Evolutionary conservation across 1,140 invertebrate species (phyloP).

Genomic region (Scaptomyza hsui): DNA sequence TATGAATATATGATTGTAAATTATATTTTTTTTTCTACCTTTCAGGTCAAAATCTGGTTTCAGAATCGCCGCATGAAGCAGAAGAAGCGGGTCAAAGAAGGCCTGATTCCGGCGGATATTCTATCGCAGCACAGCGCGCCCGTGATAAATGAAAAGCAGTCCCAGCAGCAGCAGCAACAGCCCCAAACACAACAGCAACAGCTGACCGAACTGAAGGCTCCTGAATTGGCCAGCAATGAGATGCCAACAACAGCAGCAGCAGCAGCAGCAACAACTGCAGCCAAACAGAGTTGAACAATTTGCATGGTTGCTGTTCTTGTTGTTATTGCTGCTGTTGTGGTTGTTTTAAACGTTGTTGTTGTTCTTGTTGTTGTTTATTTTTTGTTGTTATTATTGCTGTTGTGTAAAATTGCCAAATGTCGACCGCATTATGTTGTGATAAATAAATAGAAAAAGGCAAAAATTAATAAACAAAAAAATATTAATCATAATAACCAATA

Average conservation of each 20-base stretch:
- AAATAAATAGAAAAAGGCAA: slow-evolving; percentile 59
- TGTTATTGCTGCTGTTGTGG: slow-evolving; percentile 22
- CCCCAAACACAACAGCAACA: slow-evolving; percentile 40
- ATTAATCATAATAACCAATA: slow-evolving; percentile 26
- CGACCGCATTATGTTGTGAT: slow-evolving; percentile 79
- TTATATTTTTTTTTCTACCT: slow-evolving; percentile 17
- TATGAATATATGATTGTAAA: no score
- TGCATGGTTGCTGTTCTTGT: slow-evolving; percentile 2
- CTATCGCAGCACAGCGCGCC: slow-evolving; percentile 64
- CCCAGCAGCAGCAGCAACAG: slow-evolving; percentile 49
- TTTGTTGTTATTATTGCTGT: slow-evolving; percentile 40
- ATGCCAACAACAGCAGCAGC: slow-evolving; percentile 30
- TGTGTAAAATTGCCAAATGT: slow-evolving; percentile 66
- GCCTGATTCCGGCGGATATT: slow-evolving; percentile 88
- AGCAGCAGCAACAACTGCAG: slow-evolving; percentile 35
- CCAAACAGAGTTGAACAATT: slow-evolving; percentile 68
- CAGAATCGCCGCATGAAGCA: slow-evolving; percentile 97
- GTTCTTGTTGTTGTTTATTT: slow-evolving; percentile 16
- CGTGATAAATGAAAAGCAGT: slow-evolving; percentile 61
- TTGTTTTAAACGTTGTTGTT: slow-evolving; percentile 36
- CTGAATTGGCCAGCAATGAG: slow-evolving; percentile 58
- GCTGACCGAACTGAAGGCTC: slow-evolving; percentile 51
- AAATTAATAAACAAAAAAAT: slow-evolving; percentile 20
- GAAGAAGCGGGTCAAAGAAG: slow-evolving; percentile 96
- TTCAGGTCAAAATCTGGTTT: slow-evolving; percentile 95